A percentile compares a stretch with the other conserved stretches of the same genome.
Evolutionary conservation across 2,888 invertebrate species (phyloP).

Genomic region (Eilema griseolum): DNA sequence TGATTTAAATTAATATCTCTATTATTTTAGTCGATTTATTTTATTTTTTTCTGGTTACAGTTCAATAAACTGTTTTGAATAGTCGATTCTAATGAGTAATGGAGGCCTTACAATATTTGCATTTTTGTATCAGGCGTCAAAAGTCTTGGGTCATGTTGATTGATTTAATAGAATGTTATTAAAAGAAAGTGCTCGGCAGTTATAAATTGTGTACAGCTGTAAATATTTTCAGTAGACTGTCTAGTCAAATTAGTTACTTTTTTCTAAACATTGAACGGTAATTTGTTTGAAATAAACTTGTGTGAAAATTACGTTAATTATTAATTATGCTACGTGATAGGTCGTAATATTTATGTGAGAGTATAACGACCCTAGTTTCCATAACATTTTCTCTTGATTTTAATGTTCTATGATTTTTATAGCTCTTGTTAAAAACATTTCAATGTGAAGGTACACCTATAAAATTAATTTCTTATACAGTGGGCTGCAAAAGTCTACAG

Average conservation of each 20-base stretch:
- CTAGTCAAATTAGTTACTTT: too few relatives aligned
- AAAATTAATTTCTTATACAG: too few relatives aligned
- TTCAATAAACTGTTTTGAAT: conserved; percentile 27
- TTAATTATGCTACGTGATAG: background rate
- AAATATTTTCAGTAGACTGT: too few relatives aligned
- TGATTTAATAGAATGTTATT: background rate
- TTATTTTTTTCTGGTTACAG: conserved; percentile 23
- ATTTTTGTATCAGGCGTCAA: conserved; percentile 1
- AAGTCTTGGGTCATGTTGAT: background rate
- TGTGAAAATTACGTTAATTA: background rate
- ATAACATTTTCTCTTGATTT: background rate
- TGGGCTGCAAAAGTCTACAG: too few relatives aligned
- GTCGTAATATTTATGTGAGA: background rate
- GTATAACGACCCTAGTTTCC: background rate
- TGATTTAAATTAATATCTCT: conserved; percentile 52
- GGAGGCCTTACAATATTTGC: conserved; percentile 9
- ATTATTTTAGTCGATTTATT: conserved; percentile 44
- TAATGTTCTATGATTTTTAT: background rate
- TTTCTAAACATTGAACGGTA: too few relatives aligned
- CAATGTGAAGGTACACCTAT: too few relatives aligned
- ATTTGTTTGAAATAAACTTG: too few relatives aligned
- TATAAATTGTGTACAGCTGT: too few relatives aligned
- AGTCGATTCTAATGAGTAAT: conserved; percentile 15
- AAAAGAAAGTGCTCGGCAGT: background rate
- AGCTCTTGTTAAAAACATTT: background rate